Evolutionary conservation across 2,888 invertebrate species (phyloP), one percentile per base, ranked within the genome.

Genomic region (Reticulitermes lucifugus): DNA sequence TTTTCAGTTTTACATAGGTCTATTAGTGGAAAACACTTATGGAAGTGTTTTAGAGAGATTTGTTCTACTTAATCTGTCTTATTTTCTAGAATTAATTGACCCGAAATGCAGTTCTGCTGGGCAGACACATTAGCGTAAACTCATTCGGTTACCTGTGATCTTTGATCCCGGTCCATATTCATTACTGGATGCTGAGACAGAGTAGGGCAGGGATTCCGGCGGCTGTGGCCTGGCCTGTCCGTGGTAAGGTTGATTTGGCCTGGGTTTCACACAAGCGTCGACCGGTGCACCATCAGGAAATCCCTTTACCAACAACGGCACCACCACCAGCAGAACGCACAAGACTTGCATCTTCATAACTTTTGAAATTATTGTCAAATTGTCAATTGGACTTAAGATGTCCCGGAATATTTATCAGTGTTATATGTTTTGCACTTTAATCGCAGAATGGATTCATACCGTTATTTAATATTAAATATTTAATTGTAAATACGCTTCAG

Each of bases 231-330:
- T 91, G 14, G 95, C 94, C 88, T 95, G 94, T 3, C 96, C 95
- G 88, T 96, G 96, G 90, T 96, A 95, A 0, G 96, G 96, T 89
- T 94, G 94, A 90, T 96, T 96, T 2, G 95, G 93, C 75, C 94
- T 92, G 46, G 94, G 93, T 89, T 95, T 96, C 5, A 96, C 96
- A 89, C 96, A 96, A 59, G 95, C 94, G 89, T 96, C 96, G 51
- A 96, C 94, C 0, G 96, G 96, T 2, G 95, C 96, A 2, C 96
- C 96, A 88, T 96, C 96, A n/a, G 96, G 96, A 89, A 96, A 96
- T 86, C 93, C 92, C 80, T 29, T 55, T 5, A 75, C 83, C 43
- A 51, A 18, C 9, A 46, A 41, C 4, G 77, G 77, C 77, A 77
- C 7, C 5, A 46, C 22, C 3, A 22, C 77, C 46, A 77, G 10